Evolutionary conservation across 2,797 vertebrate genomes (phyloP).

Genomic region (Eulemur coronatus): DNA sequence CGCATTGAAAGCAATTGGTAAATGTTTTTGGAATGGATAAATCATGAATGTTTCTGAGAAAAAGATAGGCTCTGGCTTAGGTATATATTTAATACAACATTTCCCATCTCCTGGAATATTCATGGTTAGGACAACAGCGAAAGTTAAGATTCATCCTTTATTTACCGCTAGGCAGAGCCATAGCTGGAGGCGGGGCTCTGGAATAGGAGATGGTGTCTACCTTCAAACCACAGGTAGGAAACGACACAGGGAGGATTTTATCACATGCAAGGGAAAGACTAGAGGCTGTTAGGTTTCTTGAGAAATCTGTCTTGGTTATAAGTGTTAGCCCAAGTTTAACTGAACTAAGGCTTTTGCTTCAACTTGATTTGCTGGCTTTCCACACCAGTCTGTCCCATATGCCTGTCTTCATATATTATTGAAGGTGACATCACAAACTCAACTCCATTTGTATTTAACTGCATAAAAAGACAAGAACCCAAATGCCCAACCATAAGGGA

Average conservation of each 20-base stretch:
- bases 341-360: not conserved
- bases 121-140: not conserved
- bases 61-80: not conserved
- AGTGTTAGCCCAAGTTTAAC: not conserved
- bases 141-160: not conserved
- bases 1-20: not conserved
- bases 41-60: not conserved
- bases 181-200: not conserved
- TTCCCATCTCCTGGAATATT: not conserved
- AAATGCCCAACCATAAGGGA: not conserved
- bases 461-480: not conserved
- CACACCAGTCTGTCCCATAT: not conserved
- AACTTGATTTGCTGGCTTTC: not conserved
- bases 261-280: not conserved
- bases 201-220: too few relatives aligned
- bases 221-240: not conserved
- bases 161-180: not conserved
- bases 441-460: not conserved
- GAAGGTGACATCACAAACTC: not conserved
- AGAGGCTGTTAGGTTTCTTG: not conserved
- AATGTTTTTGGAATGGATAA: not conserved
- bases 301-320: not conserved
- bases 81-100: too few relatives aligned
- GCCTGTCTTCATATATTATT: not conserved
- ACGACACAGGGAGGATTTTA: not conserved